Evolutionary conservation across 2,113 vertebrate genomes (phyloP).

Genomic region (Gavialis gangeticus): DNA sequence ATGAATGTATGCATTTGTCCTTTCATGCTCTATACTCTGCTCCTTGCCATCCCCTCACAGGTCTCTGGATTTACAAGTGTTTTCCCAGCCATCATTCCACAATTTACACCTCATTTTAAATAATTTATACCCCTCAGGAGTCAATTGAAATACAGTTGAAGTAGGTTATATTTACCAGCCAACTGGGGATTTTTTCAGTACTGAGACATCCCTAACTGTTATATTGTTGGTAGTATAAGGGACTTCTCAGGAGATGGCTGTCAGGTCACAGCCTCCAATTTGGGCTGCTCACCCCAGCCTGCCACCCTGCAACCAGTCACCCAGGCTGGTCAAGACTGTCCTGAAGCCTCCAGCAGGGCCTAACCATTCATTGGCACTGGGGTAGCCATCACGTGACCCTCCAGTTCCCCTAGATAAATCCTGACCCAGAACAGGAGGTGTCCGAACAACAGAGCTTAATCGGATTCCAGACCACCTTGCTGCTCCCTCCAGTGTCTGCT

Average conservation of each 20-base stretch:
- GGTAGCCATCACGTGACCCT: too few species aligned
- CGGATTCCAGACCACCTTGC: too few species aligned
- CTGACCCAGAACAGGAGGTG: too few species aligned
- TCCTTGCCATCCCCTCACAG: neutral
- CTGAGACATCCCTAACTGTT: neutral
- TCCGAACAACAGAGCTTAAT: too few species aligned
- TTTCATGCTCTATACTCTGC: neutral
- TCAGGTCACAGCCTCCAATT: too few species aligned
- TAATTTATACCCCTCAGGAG: neutral
- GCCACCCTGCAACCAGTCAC: too few species aligned
- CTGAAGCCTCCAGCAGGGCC: too few species aligned
- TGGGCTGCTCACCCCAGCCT: too few species aligned
- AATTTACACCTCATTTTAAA: neutral
- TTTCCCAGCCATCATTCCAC: neutral
- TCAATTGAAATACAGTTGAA: neutral
- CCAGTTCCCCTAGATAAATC: too few species aligned
- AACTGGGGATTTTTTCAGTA: neutral
- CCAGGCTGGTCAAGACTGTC: too few species aligned
- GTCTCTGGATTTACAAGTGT: neutral
- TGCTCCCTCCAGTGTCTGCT: too few species aligned
- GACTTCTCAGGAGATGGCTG: neutral
- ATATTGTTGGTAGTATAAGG: neutral
- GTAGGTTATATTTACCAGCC: neutral
- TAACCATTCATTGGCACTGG: too few species aligned
- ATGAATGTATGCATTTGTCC: neutral